Base-by-base conservation (phyloP, 2,113 vertebrate species). In the Marcusenius ussheri region DNA sequence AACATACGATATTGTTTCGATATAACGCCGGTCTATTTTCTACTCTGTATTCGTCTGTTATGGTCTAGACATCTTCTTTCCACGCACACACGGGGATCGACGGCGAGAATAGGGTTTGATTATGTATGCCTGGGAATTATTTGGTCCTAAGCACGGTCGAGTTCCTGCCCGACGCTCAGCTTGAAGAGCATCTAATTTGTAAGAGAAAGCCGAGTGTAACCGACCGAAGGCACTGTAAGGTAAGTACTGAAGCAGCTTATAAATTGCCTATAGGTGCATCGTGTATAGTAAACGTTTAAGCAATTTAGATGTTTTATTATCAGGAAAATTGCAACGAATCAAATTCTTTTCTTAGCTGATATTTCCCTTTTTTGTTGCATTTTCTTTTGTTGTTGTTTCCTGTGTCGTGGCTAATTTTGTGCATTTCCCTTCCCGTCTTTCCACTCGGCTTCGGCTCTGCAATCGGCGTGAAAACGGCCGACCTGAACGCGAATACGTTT, bases 101-200 rank as follows among this genome's bases (percentile, higher is more conserved):
- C 35, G 70, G 88, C 49, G 74, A 80, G 31, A 19, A 35, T 3
- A 6, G n/a, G n/a, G 27, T 17, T 91, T 88, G 90, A 62, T 89
- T 90, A 58, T 31, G 83, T 31, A 46, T 83, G 89, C 87, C 83
- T 91, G 53, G 39, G 53, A 31, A 74, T 87, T 90, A 89, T 86
- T 50, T 90, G 53, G 51, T 89, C 91, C 89, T 88, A 83, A 49
- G 74, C 89, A n/a, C 91, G 83, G 89, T 87, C 83, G 74, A 80
- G 74, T 80, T 80, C 74, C 74, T 80, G 74, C 39, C 31, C 85
- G 88, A 56, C 70, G 42, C 5, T n/a, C 50, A 31, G 77, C 89
- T 50, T 24, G 83, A 86, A 46, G 58, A 49, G n/a, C 83, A 85
- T 51, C 89, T 39, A 42, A 80, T 80, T 80, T 80, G 35, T 80